Conservation (phyloP, 2,797 vertebrate species). For the Sciaenops ocellatus region DNA sequence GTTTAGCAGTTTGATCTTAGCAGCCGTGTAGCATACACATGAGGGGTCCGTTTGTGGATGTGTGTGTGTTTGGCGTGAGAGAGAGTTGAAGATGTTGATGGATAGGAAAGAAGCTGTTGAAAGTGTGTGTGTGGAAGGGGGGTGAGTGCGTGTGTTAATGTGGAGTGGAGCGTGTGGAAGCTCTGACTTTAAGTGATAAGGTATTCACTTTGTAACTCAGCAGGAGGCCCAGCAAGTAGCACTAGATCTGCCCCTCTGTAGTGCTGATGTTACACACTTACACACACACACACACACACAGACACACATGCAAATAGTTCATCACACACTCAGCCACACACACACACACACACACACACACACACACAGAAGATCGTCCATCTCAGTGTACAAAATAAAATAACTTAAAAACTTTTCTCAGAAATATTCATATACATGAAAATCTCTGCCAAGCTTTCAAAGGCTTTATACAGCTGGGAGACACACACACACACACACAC, state of each 20-base stretch:
- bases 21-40: conserved; percentile 47
- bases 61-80: conserved; percentile 29
- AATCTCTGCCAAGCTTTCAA: conserved; percentile 45
- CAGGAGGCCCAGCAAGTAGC: conserved; percentile 67
- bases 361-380: conserved; percentile 22
- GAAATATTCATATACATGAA: conserved; percentile 38
- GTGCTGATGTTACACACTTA: conserved; percentile 64
- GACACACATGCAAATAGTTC: conserved; percentile 27
- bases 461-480: conserved; percentile 12
- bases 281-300: conserved; percentile 18
- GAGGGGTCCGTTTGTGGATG: conserved; percentile 20
- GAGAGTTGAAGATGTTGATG: conserved; percentile 58
- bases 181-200: conserved; percentile 83
- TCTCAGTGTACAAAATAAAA: conserved; percentile 46
- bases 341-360: conserved; percentile 18
- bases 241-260: conserved; percentile 68
- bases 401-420: conserved; percentile 36
- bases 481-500: conserved; percentile 23
- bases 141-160: conserved; percentile 49
- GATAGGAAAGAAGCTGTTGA: conserved; percentile 53
- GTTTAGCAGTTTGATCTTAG: conserved; percentile 68
- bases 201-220: conserved; percentile 82
- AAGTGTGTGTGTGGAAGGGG: conserved; percentile 31
- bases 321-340: conserved; percentile 9
- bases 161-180: conserved; percentile 59